phyloP scores from a whole-genome alignment of 2,797 vertebrate species.

The Orestias chungarensis region DNA sequence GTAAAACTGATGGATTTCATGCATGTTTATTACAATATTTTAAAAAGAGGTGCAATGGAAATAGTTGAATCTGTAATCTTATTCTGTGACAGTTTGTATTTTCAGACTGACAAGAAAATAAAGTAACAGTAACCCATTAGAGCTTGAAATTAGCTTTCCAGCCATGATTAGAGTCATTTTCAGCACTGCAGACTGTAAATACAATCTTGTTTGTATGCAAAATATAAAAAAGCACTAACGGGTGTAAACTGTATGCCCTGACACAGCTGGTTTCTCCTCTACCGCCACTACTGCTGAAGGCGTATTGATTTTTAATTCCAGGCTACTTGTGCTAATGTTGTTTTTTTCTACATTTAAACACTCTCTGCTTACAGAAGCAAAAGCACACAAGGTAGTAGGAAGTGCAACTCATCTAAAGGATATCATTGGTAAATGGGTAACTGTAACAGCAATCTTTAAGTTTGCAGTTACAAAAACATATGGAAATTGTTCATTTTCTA shows the following conservation, averaged over 20 bases:
- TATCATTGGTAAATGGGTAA: neutral
- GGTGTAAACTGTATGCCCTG: constrained; percentile 21
- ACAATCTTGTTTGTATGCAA: constrained; percentile 35
- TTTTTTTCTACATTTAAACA: neutral
- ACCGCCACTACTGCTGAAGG: constrained; percentile 7
- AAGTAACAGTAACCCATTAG: neutral
- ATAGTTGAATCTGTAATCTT: neutral
- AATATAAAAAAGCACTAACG: constrained; percentile 16
- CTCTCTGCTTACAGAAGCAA: neutral
- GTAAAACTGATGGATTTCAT: constrained; percentile 7
- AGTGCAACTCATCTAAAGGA: neutral
- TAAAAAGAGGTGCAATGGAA: neutral
- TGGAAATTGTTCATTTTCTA: neutral
- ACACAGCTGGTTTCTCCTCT: constrained; percentile 28
- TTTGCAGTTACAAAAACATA: neutral
- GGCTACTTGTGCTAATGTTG: constrained; percentile 9
- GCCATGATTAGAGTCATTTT: constrained; percentile 28
- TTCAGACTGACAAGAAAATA: constrained; percentile 1
- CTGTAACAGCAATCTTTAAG: neutral
- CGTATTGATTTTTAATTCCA: constrained; percentile 29
- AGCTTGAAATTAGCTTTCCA: constrained; percentile 51
- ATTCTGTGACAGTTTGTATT: neutral
- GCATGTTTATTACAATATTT: neutral
- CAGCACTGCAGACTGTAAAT: constrained; percentile 8
- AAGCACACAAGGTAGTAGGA: neutral